Base-by-base conservation (phyloP, 2,113 vertebrate genomes). In the Oreamnos americanus region DNA sequence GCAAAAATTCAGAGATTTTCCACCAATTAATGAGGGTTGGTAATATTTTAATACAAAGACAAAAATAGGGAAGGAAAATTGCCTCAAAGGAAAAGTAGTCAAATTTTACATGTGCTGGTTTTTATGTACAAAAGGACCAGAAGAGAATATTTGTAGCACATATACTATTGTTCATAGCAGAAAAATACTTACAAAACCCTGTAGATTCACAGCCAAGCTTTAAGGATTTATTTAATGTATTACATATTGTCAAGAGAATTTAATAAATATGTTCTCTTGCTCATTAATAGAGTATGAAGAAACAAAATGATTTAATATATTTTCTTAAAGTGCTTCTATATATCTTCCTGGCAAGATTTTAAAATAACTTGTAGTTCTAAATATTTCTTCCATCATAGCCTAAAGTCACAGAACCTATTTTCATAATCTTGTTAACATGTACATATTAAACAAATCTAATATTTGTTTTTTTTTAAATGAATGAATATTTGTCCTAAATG, bases 271-370 rank as follows among this genome's bases (percentile, higher is more conserved):
- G 83, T 97, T 97, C 87, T 98, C 97, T 91, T 98, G 87, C 90
- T 82, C 60, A 98, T 98, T 96, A 96, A 92, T 93, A 33, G 95
- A 39, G 64, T 95, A 97, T 82, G 36, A 53, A 92, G 78, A 96
- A 97, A 94, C 57, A 43, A 98, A 98, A 95, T 55, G 6, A 55
- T 97, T 98, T 97, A 95, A 97, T 98, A 92, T 98, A 49, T 87
- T 96, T 98, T 97, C 83, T 87, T 97, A 95, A 98, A 98, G 97
- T 97, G 1, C 95, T 98, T 98, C 90, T 95, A 96, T 76, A 67
- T 97, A 74, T 97, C n/a, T 94, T 55, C 94, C 60, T 64, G 84
- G 83, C 28, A 93, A 82, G 28, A 94, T 86, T 91, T 51, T 93
- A 76, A 95, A 98, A 91, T 97, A 3, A 90, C 21, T 45, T 62